Evolutionary conservation across 2,888 invertebrate genomes (phyloP).

Genomic region (Pherbina coryleti): DNA sequence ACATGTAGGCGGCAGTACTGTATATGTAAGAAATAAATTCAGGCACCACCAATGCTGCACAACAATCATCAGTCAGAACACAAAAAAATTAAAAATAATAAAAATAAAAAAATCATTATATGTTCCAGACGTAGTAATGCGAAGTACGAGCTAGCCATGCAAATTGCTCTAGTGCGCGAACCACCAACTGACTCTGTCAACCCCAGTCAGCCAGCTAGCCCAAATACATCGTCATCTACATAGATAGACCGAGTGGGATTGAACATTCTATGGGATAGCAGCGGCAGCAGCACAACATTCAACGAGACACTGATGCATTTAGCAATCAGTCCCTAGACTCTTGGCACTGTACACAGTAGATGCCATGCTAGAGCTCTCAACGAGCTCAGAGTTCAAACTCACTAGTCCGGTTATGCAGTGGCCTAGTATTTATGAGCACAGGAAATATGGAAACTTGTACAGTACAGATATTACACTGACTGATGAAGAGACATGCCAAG

Average conservation of each 20-base stretch:
- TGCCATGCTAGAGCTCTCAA: not conserved
- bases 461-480: not conserved
- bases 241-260: no score
- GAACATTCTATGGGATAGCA: no score
- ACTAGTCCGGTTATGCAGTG: not conserved
- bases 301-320: slow-evolving; percentile 5
- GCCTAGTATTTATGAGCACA: not conserved
- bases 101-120: slow-evolving; percentile 9
- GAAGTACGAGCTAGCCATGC: not conserved
- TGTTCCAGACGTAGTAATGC: not conserved
- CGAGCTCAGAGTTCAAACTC: slow-evolving; percentile 24
- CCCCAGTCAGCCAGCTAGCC: no score
- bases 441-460: not conserved
- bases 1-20: slow-evolving; percentile 2
- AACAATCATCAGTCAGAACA: not conserved
- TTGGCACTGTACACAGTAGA: not conserved
- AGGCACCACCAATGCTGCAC: not conserved
- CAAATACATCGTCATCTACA: no score
- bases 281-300: not conserved
- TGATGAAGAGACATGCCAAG: not conserved
- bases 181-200: no score
- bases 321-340: slow-evolving; percentile 2
- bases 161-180: slow-evolving; percentile 8
- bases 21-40: slow-evolving; percentile 11
- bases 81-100: not conserved